These are phyloP conservation scores for Drosophila testacea DNA, from an alignment of 2,888 invertebrate genomes.

Conservation along the genomic window DNA sequence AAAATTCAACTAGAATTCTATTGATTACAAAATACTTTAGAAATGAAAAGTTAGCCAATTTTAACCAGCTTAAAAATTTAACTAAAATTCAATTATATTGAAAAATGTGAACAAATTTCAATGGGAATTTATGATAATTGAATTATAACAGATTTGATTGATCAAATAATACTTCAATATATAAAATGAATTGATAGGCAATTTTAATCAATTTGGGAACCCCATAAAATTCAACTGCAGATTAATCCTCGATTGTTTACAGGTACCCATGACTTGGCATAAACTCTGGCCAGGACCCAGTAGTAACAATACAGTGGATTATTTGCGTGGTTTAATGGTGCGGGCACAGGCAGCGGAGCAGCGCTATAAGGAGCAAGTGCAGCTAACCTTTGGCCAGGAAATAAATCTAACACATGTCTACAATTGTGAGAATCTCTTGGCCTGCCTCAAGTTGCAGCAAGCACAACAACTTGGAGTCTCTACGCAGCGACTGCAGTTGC, in stretches of 20 bases:
- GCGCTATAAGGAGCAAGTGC: conserved; percentile 74
- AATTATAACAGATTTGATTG: too few species aligned
- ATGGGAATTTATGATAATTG: too few species aligned
- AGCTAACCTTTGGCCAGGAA: conserved; percentile 73
- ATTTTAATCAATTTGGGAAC: too few species aligned
- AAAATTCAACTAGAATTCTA: too few species aligned
- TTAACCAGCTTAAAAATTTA: too few species aligned
- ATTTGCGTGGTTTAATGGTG: conserved; percentile 80
- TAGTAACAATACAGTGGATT: conserved; percentile 77
- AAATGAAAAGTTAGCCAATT: too few species aligned
- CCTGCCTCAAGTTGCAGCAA: conserved; percentile 83
- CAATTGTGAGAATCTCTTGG: conserved; percentile 83
- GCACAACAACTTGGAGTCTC: conserved; percentile 78
- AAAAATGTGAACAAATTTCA: too few species aligned
- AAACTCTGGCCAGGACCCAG: conserved; percentile 83
- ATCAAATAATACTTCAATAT: too few species aligned
- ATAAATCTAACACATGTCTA: conserved; percentile 82
- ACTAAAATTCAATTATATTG: too few species aligned
- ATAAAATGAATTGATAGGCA: too few species aligned
- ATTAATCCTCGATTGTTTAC: neutral
- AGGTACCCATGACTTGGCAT: conserved; percentile 83
- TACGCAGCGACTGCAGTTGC: conserved; percentile 77
- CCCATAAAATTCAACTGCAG: too few species aligned
- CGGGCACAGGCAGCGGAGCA: conserved; percentile 81
- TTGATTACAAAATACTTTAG: too few species aligned